These are phyloP conservation scores for Erythrocercus mccallii DNA, from an alignment of 2,113 vertebrate genomes.

Conservation along the genomic window DNA sequence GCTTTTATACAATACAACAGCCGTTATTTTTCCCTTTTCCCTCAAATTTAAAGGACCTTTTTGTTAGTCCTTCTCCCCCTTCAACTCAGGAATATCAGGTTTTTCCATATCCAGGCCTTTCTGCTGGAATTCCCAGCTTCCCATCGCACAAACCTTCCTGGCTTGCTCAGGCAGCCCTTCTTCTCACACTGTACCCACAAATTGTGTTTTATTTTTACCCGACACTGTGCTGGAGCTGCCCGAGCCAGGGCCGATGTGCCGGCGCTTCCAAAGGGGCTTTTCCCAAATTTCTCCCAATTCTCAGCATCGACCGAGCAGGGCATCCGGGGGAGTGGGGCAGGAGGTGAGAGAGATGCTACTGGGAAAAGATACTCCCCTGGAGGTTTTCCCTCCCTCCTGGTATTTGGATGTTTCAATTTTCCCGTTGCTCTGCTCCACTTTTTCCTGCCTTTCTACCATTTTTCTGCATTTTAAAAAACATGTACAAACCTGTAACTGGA, in stretches of 20 bases:
- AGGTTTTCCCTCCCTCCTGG: neutral
- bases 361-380: neutral
- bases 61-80: neutral
- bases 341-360: neutral
- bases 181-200: neutral
- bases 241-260: rapidly evolving
- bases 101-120: neutral
- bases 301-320: rapidly evolving
- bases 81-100: neutral
- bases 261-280: neutral
- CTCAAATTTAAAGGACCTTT: neutral
- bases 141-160: neutral
- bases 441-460: neutral
- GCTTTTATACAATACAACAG: rapidly evolving
- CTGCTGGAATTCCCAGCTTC: neutral
- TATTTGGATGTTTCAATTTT: neutral
- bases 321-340: neutral
- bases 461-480: neutral
- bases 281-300: rapidly evolving
- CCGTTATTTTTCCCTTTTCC: neutral
- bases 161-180: rapidly evolving
- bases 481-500: rapidly evolving
- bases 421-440: neutral
- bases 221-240: rapidly evolving
- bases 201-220: neutral